Percentiles rank a stretch among this genome's conserved stretches.
phyloP scores from a whole-genome alignment of 2,113 vertebrate genomes.

The Ranitomeya imitator region DNA sequence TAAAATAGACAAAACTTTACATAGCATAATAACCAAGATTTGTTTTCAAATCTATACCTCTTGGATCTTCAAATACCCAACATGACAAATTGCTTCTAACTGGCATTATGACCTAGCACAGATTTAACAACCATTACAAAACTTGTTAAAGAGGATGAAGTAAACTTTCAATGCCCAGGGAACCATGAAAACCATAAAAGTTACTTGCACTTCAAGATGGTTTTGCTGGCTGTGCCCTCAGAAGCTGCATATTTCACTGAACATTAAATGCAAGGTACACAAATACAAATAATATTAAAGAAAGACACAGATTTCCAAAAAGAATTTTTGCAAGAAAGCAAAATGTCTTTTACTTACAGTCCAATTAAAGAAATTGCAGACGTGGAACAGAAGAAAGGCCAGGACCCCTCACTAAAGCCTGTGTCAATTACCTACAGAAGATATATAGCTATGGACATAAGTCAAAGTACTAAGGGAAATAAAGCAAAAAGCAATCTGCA shows the following conservation, averaged over 20 bases:
- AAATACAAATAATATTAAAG: slow-evolving; percentile 13
- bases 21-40: background rate
- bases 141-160: slow-evolving; percentile 16
- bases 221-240: slow-evolving; percentile 22
- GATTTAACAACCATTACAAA: slow-evolving; percentile 30
- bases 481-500: slow-evolving; percentile 38
- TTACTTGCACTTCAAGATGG: slow-evolving; percentile 18
- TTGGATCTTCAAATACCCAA: background rate
- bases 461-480: slow-evolving; percentile 45
- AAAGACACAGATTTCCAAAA: slow-evolving; percentile 7
- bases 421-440: slow-evolving; percentile 18
- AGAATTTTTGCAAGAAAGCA: background rate
- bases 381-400: slow-evolving; percentile 25
- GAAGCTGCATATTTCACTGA: slow-evolving; percentile 20
- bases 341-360: slow-evolving; percentile 1
- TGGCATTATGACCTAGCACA: slow-evolving; percentile 36
- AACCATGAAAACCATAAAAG: slow-evolving; percentile 38
- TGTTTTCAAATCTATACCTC: background rate
- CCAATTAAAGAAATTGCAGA: slow-evolving; percentile 46
- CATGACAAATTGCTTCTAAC: background rate
- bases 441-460: slow-evolving; percentile 33
- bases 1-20: background rate
- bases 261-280: slow-evolving; percentile 28
- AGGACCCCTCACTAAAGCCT: slow-evolving; percentile 6
- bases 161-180: slow-evolving; percentile 24